Evolutionary conservation across 2,888 invertebrate genomes (phyloP).

Genomic region (Hypselothyrea guttata): DNA sequence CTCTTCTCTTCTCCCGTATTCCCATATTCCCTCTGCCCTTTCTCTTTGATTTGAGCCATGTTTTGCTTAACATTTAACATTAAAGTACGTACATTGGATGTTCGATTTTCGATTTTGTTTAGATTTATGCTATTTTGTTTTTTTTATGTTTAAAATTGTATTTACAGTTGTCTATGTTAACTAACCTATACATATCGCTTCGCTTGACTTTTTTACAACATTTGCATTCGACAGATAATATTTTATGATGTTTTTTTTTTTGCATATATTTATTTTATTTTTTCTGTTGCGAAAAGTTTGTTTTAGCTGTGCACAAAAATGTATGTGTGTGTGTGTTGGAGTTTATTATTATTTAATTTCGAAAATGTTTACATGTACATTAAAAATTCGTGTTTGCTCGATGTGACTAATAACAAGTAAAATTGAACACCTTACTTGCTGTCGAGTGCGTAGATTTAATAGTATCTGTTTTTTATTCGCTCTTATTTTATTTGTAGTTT

Average conservation of each 20-base stretch:
- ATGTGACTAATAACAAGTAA: constrained; percentile 34
- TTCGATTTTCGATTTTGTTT: constrained; percentile 12
- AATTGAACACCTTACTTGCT: constrained; percentile 31
- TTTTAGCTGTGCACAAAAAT: constrained; percentile 46
- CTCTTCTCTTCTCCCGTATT: neutral
- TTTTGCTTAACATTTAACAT: constrained; percentile 15
- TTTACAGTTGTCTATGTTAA: constrained; percentile 61
- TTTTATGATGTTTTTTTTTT: constrained; percentile 40
- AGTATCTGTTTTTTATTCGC: constrained; percentile 1
- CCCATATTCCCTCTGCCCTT: too few relatives aligned
- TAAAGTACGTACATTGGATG: constrained; percentile 33
- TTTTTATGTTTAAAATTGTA: constrained; percentile 67
- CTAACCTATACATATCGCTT: constrained; percentile 50
- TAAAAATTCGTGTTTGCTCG: constrained; percentile 57
- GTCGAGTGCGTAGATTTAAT: constrained; percentile 34
- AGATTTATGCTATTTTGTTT: constrained; percentile 55
- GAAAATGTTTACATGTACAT: constrained; percentile 56
- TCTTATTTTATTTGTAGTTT: neutral
- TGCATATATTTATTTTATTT: constrained; percentile 16
- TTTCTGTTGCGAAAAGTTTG: constrained; percentile 30
- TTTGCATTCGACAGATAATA: constrained; percentile 67
- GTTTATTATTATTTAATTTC: constrained; percentile 32
- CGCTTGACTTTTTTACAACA: constrained; percentile 63
- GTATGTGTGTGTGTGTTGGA: constrained; percentile 25
- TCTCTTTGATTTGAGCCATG: constrained; percentile 18